These are phyloP conservation scores for Casuarius casuarius DNA, from an alignment of 2,113 vertebrate genomes.

Conservation along the genomic window DNA sequence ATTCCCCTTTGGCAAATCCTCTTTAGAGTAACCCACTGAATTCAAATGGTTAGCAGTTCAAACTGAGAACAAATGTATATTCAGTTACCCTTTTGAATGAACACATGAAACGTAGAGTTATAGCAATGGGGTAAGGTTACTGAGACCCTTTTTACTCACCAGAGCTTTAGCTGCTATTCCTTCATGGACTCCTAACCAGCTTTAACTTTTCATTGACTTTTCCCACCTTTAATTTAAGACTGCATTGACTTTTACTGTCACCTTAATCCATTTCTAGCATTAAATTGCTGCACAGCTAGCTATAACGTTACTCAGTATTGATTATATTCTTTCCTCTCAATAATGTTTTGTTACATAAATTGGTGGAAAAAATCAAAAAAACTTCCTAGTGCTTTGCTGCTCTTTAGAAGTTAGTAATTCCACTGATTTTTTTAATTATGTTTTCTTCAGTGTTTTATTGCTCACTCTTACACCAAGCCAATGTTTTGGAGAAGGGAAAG, in stretches of 20 bases:
- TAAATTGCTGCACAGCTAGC: conserved; percentile 44
- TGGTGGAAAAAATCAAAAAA: conserved; percentile 47
- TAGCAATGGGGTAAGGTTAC: not conserved
- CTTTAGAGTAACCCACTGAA: not conserved
- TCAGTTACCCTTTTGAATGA: not conserved
- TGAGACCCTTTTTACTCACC: not conserved
- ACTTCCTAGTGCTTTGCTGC: not conserved
- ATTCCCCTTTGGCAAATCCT: not conserved
- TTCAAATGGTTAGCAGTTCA: not conserved
- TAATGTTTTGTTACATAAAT: conserved; percentile 57
- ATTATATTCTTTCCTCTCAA: conserved; percentile 52
- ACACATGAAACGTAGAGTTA: not conserved
- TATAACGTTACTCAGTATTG: conserved; percentile 33
- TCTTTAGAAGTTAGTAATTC: conserved; percentile 8
- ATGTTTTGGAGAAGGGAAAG: not conserved
- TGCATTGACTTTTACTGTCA: conserved; percentile 62
- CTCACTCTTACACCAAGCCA: not conserved
- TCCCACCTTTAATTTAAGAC: conserved; percentile 62
- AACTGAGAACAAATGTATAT: not conserved
- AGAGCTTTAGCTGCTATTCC: not conserved
- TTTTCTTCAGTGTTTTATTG: not conserved
- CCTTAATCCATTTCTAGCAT: conserved; percentile 54
- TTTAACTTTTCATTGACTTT: conserved; percentile 66
- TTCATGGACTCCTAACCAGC: conserved; percentile 21
- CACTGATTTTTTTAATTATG: not conserved